A percentile compares a stretch with the other conserved stretches of the same genome.
These are phyloP conservation scores for Kryphioiulus occultus DNA, from an alignment of 2,888 invertebrate species.

Conservation along the genomic window DNA sequence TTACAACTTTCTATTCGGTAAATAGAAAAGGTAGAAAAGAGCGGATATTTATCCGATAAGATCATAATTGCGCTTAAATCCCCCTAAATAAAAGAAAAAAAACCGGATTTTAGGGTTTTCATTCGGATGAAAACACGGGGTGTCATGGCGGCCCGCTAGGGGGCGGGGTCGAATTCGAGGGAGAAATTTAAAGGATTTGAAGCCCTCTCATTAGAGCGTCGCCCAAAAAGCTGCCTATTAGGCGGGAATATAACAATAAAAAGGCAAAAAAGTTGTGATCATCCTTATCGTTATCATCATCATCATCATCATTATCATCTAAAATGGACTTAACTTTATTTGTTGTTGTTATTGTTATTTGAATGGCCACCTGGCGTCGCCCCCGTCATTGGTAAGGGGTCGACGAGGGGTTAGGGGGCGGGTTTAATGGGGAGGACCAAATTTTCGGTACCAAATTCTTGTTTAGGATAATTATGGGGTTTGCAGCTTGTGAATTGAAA, in stretches of 20 bases:
- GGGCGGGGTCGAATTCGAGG: background rate
- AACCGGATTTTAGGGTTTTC: background rate
- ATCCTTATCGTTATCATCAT: background rate
- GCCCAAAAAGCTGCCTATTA: background rate
- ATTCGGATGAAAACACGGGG: no score
- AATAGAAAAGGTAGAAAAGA: background rate
- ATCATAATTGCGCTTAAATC: slow-evolving; percentile 29
- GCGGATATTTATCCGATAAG: slow-evolving; percentile 2
- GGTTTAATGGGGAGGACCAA: no score
- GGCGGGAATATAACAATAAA: background rate
- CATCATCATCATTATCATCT: background rate
- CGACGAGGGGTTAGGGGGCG: no score
- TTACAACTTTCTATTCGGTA: no score
- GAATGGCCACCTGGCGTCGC: no score
- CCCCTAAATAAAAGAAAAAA: background rate
- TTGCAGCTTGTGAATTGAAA: background rate
- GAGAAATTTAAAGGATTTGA: background rate
- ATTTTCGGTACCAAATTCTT: background rate
- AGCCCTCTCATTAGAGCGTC: slow-evolving; percentile 14
- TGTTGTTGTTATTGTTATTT: background rate
- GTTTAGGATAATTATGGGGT: slow-evolving; percentile 13
- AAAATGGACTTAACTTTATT: background rate
- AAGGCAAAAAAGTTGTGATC: background rate
- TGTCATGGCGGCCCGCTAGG: background rate
- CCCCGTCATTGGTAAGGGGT: no score